These are phyloP conservation scores for Autographa pulchrina DNA, from an alignment of 2,888 invertebrate species.

Conservation along the genomic window DNA sequence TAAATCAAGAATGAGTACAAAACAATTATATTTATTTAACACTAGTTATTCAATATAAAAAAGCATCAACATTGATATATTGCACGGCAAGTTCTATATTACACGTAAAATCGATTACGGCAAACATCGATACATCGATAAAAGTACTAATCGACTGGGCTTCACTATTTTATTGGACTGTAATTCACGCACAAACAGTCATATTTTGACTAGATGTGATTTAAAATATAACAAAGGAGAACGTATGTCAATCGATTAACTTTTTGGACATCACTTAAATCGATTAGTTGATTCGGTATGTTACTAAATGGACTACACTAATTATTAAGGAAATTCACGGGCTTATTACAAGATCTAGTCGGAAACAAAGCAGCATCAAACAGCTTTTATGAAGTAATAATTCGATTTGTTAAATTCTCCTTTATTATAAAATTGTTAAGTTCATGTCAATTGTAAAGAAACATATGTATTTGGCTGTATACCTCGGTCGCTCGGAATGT, in stretches of 20 bases:
- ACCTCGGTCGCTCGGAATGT: slow-evolving; percentile 48
- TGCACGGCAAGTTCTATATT: slow-evolving; percentile 57
- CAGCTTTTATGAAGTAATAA: too few relatives aligned
- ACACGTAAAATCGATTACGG: slow-evolving; percentile 43
- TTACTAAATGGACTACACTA: neutral
- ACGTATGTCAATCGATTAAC: neutral
- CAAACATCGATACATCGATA: slow-evolving; percentile 59
- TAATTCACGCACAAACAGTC: slow-evolving; percentile 40
- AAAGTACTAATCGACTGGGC: slow-evolving; percentile 48
- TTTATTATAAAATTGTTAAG: slow-evolving; percentile 16
- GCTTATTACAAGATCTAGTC: too few relatives aligned
- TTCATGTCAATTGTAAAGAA: slow-evolving; percentile 50
- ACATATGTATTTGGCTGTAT: slow-evolving; percentile 21
- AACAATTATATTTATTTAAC: slow-evolving; percentile 33
- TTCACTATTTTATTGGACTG: slow-evolving; percentile 58
- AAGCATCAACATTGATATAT: slow-evolving; percentile 53
- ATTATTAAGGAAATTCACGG: neutral
- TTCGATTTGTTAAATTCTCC: neutral
- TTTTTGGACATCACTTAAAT: neutral
- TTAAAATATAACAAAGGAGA: slow-evolving; percentile 34
- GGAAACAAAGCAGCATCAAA: neutral
- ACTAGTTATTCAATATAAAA: slow-evolving; percentile 37
- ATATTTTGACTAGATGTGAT: slow-evolving; percentile 65
- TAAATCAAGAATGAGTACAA: slow-evolving; percentile 32
- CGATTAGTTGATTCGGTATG: neutral